phyloP scores from a whole-genome alignment of 2,797 vertebrate species.

The Alauda arvensis region DNA sequence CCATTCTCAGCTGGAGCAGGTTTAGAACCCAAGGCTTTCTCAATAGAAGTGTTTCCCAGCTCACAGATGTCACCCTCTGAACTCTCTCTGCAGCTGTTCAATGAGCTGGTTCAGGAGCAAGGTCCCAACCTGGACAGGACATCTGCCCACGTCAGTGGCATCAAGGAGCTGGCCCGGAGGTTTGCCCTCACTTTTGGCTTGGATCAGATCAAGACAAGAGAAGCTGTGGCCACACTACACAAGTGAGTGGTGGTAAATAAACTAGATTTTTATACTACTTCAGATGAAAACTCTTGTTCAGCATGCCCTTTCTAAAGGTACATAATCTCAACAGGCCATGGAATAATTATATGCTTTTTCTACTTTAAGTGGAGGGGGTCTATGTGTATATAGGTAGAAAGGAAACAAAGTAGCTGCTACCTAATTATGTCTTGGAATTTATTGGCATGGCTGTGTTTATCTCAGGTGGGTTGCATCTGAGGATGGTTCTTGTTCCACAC shows the following conservation, averaged over 20 bases:
- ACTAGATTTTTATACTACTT: conserved; percentile 2
- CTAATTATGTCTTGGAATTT: not conserved
- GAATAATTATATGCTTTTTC: rapidly evolving
- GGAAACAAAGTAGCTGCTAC: not conserved
- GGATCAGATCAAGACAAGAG: conserved; percentile 98
- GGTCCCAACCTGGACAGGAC: conserved; percentile 95
- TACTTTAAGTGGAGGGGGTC: not conserved
- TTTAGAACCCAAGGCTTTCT: not conserved
- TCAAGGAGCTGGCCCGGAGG: conserved; percentile 95
- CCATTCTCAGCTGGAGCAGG: not conserved
- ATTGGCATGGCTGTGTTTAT: not conserved
- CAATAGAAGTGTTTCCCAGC: not conserved
- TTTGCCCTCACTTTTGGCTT: conserved; percentile 97
- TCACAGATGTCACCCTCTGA: not conserved
- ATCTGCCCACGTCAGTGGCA: conserved; percentile 95
- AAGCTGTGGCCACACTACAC: conserved; percentile 96
- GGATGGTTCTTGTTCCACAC: not conserved
- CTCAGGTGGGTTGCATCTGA: not conserved
- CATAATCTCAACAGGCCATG: not conserved
- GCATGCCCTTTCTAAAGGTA: not conserved
- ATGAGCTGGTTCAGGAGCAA: conserved; percentile 96
- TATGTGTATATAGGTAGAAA: not conserved
- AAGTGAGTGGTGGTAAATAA: conserved; percentile 83
- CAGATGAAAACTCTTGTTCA: not conserved
- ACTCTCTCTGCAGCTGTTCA: conserved; percentile 84